Evolutionary conservation across 2,888 invertebrate species (phyloP).

Genomic region (Cheilosia vernalis): DNA sequence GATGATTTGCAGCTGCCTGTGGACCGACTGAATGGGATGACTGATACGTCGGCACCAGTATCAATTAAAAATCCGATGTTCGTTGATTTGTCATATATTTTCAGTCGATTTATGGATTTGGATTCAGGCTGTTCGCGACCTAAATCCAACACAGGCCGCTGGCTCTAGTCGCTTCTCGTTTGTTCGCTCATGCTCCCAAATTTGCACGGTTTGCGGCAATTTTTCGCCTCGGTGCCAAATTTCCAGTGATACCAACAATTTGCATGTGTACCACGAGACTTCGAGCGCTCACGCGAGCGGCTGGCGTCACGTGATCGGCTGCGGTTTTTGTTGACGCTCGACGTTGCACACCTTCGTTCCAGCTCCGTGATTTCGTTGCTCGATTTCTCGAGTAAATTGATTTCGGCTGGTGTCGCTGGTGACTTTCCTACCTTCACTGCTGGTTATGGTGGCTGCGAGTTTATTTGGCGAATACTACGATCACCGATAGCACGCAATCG

Average conservation of each 20-base stretch:
- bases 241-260: conserved; percentile 7
- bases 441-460: too few species aligned
- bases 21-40: conserved; percentile 4
- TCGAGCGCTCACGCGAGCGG: too few species aligned
- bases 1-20: conserved; percentile 3
- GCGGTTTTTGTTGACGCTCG: too few species aligned
- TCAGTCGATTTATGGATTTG: conserved; percentile 11
- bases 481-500: too few species aligned
- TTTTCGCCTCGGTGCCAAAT: conserved; percentile 4
- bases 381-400: too few species aligned
- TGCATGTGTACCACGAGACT: too few species aligned
- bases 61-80: conserved; percentile 19
- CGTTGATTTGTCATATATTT: not conserved
- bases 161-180: not conserved
- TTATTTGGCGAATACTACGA: too few species aligned
- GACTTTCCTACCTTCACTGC: too few species aligned
- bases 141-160: conserved; percentile 7
- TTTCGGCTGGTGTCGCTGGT: too few species aligned
- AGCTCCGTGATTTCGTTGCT: too few species aligned
- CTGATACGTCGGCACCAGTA: conserved; percentile 18
- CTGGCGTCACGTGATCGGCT: too few species aligned
- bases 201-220: conserved; percentile 3
- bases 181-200: not conserved
- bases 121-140: conserved; percentile 3
- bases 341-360: too few species aligned